Conservation (phyloP, 2,113 vertebrate species). For the Bucco capensis region DNA sequence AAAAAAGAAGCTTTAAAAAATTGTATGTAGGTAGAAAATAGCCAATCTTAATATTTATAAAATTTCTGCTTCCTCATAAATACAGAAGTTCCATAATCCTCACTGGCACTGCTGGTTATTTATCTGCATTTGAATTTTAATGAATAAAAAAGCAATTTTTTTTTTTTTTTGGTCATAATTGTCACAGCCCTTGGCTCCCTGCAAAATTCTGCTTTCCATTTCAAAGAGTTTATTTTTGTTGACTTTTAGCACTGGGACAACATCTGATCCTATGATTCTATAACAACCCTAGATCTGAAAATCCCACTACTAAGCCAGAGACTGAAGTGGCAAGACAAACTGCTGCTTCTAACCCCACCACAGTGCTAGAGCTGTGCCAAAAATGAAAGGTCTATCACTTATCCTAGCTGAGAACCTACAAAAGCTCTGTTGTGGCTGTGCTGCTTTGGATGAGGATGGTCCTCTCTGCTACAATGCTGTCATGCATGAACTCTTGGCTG, state of each 20-base stretch:
- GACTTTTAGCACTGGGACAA: neutral
- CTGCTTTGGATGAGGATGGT: neutral
- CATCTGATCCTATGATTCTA: neutral
- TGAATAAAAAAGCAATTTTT: conserved; percentile 26
- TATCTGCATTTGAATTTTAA: conserved; percentile 64
- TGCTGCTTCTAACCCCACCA: neutral
- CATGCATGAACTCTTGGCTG: neutral
- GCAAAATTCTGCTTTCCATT: conserved; percentile 40
- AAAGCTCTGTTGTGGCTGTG: neutral
- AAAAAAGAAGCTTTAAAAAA: neutral
- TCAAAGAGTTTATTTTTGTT: conserved; percentile 3
- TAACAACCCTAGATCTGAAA: neutral
- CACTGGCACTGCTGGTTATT: conserved; percentile 32
- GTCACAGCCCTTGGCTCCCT: neutral
- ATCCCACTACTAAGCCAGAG: neutral
- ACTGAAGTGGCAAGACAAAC: neutral
- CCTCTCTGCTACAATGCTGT: neutral
- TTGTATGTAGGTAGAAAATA: conserved; percentile 46
- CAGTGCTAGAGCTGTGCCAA: neutral
- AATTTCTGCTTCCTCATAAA: conserved; percentile 48
- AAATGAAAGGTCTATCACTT: neutral
- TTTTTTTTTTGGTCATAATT: neutral
- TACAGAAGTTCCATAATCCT: conserved; percentile 34
- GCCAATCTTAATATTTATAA: conserved; percentile 66
- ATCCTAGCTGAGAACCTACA: neutral